Percentiles rank a stretch among this genome's conserved stretches.
Evolutionary conservation across 1,140 invertebrate genomes (phyloP).

Genomic region (Cotesia vestalis): DNA sequence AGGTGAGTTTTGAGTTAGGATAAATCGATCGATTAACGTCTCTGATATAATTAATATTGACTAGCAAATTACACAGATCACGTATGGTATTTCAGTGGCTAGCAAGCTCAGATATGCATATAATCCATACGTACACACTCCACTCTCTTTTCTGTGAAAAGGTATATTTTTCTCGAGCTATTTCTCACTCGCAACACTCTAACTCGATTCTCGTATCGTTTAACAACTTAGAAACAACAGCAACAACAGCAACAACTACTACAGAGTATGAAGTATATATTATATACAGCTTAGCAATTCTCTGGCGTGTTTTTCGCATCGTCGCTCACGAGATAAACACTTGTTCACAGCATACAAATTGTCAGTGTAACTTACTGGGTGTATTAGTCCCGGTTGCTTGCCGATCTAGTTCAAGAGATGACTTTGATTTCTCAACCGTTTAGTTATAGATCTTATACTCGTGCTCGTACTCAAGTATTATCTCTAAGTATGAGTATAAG

Average conservation of each 20-base stretch:
- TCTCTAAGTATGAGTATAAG: too few relatives aligned
- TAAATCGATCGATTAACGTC: conserved; percentile 50
- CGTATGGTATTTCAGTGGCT: background rate
- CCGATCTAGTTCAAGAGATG: conserved; percentile 29
- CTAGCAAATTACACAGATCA: conserved; percentile 43
- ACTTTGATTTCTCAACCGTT: background rate
- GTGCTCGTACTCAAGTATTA: too few relatives aligned
- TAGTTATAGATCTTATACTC: too few relatives aligned
- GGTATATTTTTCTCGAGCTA: too few relatives aligned
- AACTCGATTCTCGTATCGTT: too few relatives aligned
- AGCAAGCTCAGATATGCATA: background rate
- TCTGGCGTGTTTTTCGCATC: conserved; percentile 25
- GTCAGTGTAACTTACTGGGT: conserved; percentile 20
- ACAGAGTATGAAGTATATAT: background rate
- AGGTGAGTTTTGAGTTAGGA: too few relatives aligned
- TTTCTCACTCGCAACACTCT: too few relatives aligned
- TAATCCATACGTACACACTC: conserved; percentile 6
- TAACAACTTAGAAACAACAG: background rate
- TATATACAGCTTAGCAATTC: background rate
- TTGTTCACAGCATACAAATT: conserved; percentile 32
- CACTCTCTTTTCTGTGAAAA: too few relatives aligned
- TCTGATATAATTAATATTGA: conserved; percentile 50
- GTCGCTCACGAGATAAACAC: conserved; percentile 34
- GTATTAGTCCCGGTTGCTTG: conserved; percentile 23
- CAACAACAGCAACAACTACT: too few relatives aligned